Conservation (phyloP, 2,113 vertebrate species). For the Alces alces region DNA sequence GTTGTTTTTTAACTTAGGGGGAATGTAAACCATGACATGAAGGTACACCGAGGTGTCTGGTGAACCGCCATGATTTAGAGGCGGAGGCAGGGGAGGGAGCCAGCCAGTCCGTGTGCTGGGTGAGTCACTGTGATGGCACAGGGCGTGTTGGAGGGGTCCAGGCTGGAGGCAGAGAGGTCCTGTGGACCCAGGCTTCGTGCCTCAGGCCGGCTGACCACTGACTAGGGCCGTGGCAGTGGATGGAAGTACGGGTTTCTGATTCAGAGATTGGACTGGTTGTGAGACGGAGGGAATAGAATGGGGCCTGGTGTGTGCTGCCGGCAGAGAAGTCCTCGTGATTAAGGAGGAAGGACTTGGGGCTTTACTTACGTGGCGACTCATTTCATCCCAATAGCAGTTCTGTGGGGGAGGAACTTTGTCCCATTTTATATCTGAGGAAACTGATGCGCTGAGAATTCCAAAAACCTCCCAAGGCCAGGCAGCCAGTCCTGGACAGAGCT, state of each 20-base stretch:
- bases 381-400: background rate
- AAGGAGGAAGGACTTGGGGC: background rate
- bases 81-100: background rate
- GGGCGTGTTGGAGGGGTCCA: background rate
- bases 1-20: background rate
- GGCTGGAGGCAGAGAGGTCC: background rate
- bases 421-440: background rate
- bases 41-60: background rate
- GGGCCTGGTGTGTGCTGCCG: background rate
- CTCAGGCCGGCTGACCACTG: background rate
- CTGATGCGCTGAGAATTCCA: background rate
- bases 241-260: background rate
- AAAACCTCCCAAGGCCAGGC: background rate
- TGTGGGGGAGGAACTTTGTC: background rate
- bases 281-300: background rate
- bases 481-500: background rate
- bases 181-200: background rate
- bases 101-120: background rate
- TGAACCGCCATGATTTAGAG: background rate
- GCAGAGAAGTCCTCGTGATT: background rate
- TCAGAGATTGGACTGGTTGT: background rate
- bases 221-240: rapidly evolving
- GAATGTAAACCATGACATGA: background rate
- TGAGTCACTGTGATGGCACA: background rate
- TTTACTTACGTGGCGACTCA: background rate